Evolutionary conservation across 2,797 vertebrate genomes (phyloP).

Genomic region (Acrossocheilus fasciatus): DNA sequence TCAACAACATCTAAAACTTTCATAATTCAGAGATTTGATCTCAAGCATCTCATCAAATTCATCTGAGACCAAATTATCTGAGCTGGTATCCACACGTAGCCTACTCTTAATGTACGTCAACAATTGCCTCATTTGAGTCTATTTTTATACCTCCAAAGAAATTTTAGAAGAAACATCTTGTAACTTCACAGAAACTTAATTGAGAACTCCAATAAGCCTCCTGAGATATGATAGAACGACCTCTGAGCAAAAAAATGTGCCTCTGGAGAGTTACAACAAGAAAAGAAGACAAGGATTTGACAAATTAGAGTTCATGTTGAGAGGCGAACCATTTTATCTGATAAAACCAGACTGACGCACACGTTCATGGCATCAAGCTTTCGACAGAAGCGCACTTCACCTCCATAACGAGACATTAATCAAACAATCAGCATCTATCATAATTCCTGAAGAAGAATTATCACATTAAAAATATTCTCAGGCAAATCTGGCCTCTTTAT

Average conservation of each 20-base stretch:
- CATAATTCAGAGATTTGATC: not conserved
- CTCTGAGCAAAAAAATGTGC: not conserved
- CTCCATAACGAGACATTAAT: constrained; percentile 14
- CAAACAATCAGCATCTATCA: constrained; percentile 26
- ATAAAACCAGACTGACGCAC: not conserved
- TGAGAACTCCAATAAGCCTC: constrained; percentile 2
- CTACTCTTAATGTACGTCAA: constrained; percentile 1
- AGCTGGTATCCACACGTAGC: not conserved
- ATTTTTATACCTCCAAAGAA: not conserved
- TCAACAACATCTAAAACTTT: not conserved
- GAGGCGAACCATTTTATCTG: not conserved
- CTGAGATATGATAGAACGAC: not conserved
- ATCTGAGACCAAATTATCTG: not conserved
- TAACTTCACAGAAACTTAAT: constrained; percentile 15
- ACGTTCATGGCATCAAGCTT: not conserved
- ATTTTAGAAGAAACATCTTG: constrained; percentile 11
- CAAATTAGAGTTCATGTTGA: constrained; percentile 27
- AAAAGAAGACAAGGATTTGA: constrained; percentile 18
- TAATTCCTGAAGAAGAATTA: constrained; percentile 32
- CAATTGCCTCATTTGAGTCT: not conserved
- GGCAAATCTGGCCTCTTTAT: constrained; percentile 50
- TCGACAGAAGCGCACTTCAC: not conserved
- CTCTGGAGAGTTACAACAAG: not conserved
- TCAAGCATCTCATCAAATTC: not conserved
- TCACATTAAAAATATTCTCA: constrained; percentile 36